Conservation (phyloP, 1,140 invertebrate genomes). For the Hermetia illucens region DNA sequence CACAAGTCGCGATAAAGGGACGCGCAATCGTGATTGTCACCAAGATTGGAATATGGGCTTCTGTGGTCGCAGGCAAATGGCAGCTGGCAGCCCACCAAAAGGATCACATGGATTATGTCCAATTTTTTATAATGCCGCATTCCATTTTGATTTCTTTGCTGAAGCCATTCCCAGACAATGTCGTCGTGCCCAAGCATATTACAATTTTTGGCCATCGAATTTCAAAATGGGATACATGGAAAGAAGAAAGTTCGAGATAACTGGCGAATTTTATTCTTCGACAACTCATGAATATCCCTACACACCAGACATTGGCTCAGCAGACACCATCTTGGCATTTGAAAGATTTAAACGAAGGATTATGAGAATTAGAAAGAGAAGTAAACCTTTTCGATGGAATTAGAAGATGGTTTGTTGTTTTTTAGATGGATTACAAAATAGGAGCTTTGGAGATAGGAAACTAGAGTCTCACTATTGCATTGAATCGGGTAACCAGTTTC, state of each 20-base stretch:
- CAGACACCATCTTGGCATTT: no score
- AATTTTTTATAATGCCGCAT: slow-evolving; percentile 25
- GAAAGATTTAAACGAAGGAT: no score
- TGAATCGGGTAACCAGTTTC: no score
- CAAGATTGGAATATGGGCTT: slow-evolving; percentile 23
- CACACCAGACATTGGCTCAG: background rate
- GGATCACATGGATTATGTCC: slow-evolving; percentile 27
- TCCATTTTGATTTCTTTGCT: slow-evolving; percentile 15
- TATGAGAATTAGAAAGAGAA: no score
- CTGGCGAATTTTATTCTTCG: background rate
- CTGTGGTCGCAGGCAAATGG: slow-evolving; percentile 22
- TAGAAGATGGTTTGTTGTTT: no score
- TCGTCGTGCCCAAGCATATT: background rate
- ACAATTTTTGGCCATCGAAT: background rate
- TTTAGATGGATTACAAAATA: no score
- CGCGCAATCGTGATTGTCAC: slow-evolving; percentile 21
- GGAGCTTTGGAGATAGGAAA: no score
- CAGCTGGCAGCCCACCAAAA: slow-evolving; percentile 16
- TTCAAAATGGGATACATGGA: background rate
- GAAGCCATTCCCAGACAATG: slow-evolving; percentile 7
- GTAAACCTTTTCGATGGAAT: no score
- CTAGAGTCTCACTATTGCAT: no score
- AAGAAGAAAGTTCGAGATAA: background rate
- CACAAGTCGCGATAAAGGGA: slow-evolving; percentile 24
- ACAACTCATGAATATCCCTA: background rate